Base-by-base conservation (phyloP, 2,888 invertebrate species). In the Rhabditoides inermis region DNA sequence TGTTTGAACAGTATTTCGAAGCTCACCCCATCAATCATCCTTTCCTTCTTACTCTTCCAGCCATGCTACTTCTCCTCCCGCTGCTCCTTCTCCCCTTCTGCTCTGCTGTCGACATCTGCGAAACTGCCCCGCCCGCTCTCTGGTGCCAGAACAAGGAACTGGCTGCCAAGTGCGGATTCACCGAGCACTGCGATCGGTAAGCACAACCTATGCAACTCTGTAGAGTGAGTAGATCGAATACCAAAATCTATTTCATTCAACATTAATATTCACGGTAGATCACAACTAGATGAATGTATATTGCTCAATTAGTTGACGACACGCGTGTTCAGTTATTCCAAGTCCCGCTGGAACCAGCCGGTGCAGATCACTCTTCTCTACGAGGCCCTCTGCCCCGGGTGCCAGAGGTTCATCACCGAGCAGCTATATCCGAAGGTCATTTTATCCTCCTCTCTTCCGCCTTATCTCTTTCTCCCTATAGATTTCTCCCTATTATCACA, bases 311-410 rank as follows among this genome's bases (percentile, higher is more conserved):
- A n/a, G n/a, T n/a, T n/a, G n/a, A n/a, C n/a, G n/a, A n/a, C n/a
- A n/a, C n/a, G n/a, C n/a, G n/a, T n/a, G n/a, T 30, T 12, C 49
- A 61, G 61, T 42, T 65, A 61, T 48, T 44, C 45, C 7, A 26
- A 53, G 0, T 56, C 58, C 4, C 59, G 58, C 6, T 36, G 49
- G 28, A 63, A 67, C 28, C 45, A 69, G 51, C 61, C 60, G 23
- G 51, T 69, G 41, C 59, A 63, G 44, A 51, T 69, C 30, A 70
- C 69, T 12, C 56, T 70, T 15, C 49, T 70, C 35, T 58, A 65
- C 30, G 65, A 63, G 49, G 57, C 62, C 2, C 53, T 69, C n/a
- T 71, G 70, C 32, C 67, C 68, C 18, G 71, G 63, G 26, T 72
- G 72, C 44, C 72, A 72, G 50, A 51, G 60, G 41, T 72, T 70